A percentile compares a stretch with the other conserved stretches of the same genome.
phyloP scores from a whole-genome alignment of 2,888 invertebrate genomes.

The Hecatera dysodea region DNA sequence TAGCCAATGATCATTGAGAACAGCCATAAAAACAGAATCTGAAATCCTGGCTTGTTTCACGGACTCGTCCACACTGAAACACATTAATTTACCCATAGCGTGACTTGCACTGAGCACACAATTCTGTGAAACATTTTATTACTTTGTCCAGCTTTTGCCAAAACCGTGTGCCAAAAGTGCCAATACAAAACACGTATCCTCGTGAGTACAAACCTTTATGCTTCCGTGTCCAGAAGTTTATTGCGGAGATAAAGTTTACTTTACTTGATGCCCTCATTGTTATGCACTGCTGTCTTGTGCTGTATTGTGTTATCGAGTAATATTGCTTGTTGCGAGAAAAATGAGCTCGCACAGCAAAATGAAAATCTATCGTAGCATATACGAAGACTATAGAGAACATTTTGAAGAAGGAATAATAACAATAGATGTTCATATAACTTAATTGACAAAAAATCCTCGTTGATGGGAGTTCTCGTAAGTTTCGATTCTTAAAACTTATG shows the following conservation, averaged over 20 bases:
- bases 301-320: slow-evolving; percentile 29
- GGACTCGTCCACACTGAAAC: no score
- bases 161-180: background rate
- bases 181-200: background rate
- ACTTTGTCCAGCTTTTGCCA: background rate
- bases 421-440: no score
- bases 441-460: no score
- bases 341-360: slow-evolving; percentile 31
- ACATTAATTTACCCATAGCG: no score
- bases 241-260: slow-evolving; percentile 56
- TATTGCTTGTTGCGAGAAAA: slow-evolving; percentile 48
- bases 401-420: background rate
- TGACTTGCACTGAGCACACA: no score
- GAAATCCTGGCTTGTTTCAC: no score
- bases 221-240: slow-evolving; percentile 35
- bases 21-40: no score
- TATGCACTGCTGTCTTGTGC: slow-evolving; percentile 41
- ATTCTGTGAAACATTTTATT: background rate
- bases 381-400: slow-evolving; percentile 7
- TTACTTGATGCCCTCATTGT: slow-evolving; percentile 45
- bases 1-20: no score
- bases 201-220: background rate
- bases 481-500: no score
- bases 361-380: slow-evolving; percentile 26
- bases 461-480: no score